Evolutionary conservation across 2,797 vertebrate genomes (phyloP).

Genomic region (Propithecus deckenii): DNA sequence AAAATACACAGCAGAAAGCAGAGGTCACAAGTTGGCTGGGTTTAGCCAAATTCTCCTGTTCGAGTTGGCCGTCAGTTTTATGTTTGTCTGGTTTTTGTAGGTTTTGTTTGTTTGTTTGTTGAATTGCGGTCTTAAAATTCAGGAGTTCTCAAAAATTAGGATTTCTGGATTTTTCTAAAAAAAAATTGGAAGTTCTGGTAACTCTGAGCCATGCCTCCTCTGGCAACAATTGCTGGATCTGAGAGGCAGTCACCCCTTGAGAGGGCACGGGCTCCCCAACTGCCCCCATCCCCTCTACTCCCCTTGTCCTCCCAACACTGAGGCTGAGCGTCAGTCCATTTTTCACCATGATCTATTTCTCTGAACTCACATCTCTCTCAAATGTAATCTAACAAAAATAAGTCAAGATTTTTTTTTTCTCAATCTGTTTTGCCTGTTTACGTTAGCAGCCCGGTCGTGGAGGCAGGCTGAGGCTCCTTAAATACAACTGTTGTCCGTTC

Average conservation of each 20-base stretch:
- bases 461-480: neutral
- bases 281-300: no score
- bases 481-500: neutral
- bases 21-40: neutral
- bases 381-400: neutral
- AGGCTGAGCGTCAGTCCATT: neutral
- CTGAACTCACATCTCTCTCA: neutral
- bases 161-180: neutral
- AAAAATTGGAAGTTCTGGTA: neutral
- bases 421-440: neutral
- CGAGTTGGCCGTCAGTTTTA: neutral
- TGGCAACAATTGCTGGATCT: neutral
- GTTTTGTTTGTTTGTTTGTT: neutral
- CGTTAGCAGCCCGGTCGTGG: neutral
- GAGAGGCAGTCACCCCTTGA: neutral
- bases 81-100: neutral
- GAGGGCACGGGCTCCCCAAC: neutral
- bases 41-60: neutral
- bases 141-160: neutral
- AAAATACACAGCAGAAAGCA: neutral
- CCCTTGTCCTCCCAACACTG: neutral
- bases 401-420: no score
- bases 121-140: neutral
- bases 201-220: neutral
- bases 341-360: neutral